A percentile compares a stretch with the other conserved stretches of the same genome.
phyloP scores from a whole-genome alignment of 2,797 vertebrate genomes.

The Phylloscopus collybita region DNA sequence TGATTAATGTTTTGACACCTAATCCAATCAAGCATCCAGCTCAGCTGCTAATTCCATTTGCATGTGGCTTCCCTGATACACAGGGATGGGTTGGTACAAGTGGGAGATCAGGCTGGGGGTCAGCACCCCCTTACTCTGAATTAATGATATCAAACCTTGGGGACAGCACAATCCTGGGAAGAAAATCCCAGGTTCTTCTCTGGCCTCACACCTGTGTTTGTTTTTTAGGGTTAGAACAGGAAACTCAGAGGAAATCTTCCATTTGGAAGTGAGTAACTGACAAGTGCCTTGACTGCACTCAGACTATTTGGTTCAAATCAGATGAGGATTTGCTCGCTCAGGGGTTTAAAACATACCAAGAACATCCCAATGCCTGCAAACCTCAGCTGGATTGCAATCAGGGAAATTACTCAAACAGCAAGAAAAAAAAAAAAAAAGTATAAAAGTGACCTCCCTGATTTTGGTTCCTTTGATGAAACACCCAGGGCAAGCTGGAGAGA shows the following conservation, averaged over 20 bases:
- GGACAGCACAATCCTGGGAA: neutral
- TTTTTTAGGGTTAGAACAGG: neutral
- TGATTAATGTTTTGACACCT: neutral
- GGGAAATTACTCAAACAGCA: neutral
- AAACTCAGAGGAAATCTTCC: neutral
- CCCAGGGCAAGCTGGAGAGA: neutral
- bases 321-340: neutral
- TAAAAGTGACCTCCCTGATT: neutral
- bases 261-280: neutral
- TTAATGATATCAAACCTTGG: neutral
- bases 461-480: neutral
- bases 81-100: neutral
- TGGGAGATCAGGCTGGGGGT: neutral
- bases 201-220: neutral
- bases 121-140: neutral
- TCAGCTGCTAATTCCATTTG: neutral
- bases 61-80: neutral
- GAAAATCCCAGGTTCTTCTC: neutral
- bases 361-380: neutral
- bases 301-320: neutral
- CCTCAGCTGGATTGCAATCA: neutral
- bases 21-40: neutral
- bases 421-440: rapidly evolving
- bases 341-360: neutral
- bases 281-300: neutral